Conservation (phyloP, 2,797 vertebrate species). For the Otus scops region DNA sequence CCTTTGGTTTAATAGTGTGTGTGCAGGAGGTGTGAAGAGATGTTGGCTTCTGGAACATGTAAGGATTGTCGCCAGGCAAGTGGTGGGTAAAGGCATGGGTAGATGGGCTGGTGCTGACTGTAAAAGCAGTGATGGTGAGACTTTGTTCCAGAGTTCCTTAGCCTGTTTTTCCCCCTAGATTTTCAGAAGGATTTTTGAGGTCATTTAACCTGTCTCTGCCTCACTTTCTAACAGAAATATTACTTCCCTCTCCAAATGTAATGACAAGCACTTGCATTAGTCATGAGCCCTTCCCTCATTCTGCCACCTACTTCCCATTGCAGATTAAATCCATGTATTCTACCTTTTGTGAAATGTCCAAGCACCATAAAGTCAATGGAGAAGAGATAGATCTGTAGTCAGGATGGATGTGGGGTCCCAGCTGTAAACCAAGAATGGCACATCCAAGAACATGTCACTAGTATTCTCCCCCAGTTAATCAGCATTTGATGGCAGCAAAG, state of each 20-base stretch:
- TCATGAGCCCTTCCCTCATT: not conserved
- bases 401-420: not conserved
- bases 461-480: not conserved
- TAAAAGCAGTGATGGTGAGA: not conserved
- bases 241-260: not conserved
- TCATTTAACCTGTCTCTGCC: not conserved
- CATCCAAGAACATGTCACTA: not conserved
- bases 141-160: not conserved
- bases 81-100: not conserved
- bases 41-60: not conserved
- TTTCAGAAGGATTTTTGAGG: not conserved
- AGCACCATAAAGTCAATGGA: not conserved
- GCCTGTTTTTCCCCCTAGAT: not conserved
- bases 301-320: not conserved
- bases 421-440: not conserved
- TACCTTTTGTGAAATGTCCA: not conserved
- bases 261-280: not conserved
- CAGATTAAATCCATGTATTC: not conserved
- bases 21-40: not conserved
- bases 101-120: not conserved
- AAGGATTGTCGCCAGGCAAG: not conserved
- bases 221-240: not conserved
- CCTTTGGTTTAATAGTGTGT: not conserved
- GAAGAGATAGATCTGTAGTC: not conserved
- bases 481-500: not conserved